Base-by-base conservation (phyloP, 2,888 invertebrate species). In the Monochamus alternatus region DNA sequence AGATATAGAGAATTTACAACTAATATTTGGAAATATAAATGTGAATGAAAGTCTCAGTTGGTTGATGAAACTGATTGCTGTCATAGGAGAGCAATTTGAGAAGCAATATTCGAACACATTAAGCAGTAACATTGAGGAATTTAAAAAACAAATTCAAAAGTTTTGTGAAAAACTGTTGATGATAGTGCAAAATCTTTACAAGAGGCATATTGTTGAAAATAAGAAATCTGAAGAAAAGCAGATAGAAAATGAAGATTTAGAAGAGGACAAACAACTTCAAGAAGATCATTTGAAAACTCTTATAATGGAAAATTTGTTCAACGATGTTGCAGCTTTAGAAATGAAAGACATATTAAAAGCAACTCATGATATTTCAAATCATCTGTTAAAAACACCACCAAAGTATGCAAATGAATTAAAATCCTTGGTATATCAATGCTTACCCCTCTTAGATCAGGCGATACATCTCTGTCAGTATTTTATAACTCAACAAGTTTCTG, bases 381-480 rank as follows among this genome's bases (percentile, higher is more conserved):
- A 91, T 71, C 88, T 92, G 14, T 87, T 91, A 76, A 88, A 89
- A 51, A 77, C 89, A 10, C 86, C 90, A 63, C 81, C 85, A 0
- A 81, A 83, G 3, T 72, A 84, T 64, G 76, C 83, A 62, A 81
- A 83, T 68, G 72, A 85, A 58, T 83, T 81, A 43, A 84, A 85
- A 82, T 60, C 72, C 32, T 30, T 83, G 14, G 72, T 83, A 51
- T 75, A 73, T 22, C 82, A 84, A 81, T 88, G 91, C 82, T 82
- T 93, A 9, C 96, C 97, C 0, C 89, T 97, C 43, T 88, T 98
- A 72, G 93, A 95, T 75, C 97, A 97, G 88, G 94, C 94, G 67
- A 89, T 92, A 64, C 87, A 94, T 30, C 90, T 97, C 65, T 92
- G 93, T 2, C 95, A 97, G 86, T 97, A 94, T 87, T 95, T 95